Conservation (phyloP, 1,140 invertebrate species). For the Trypoxylus dichotomus region DNA sequence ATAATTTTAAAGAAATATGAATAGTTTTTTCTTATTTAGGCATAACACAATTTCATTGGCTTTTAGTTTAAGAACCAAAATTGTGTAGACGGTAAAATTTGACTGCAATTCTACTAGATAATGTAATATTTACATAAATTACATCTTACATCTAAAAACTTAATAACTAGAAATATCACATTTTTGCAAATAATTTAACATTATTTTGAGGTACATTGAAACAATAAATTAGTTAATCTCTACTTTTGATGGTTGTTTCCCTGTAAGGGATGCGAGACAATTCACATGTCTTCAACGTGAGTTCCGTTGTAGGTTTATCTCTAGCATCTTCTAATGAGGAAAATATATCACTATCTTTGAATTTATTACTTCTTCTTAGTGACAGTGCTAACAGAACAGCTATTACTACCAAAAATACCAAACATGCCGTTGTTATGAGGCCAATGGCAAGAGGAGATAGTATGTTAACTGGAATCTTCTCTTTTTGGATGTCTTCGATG, state of each 20-base stretch:
- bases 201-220: neutral
- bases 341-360: slow-evolving; percentile 17
- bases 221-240: slow-evolving; percentile 7
- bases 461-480: slow-evolving; percentile 35
- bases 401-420: slow-evolving; percentile 40
- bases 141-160: neutral
- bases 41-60: no score
- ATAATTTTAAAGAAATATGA: no score
- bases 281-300: slow-evolving; percentile 13
- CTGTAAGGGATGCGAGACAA: slow-evolving; percentile 3
- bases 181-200: neutral
- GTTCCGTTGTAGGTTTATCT: slow-evolving; percentile 1
- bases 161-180: neutral
- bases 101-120: neutral
- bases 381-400: slow-evolving; percentile 24
- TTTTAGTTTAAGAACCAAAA: no score
- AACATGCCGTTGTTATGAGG: slow-evolving; percentile 42
- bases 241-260: slow-evolving; percentile 16
- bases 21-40: no score
- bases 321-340: slow-evolving; percentile 1
- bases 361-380: neutral
- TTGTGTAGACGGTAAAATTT: no score
- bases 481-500: slow-evolving; percentile 39
- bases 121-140: neutral
- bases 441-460: slow-evolving; percentile 42